Evolutionary conservation across 2,888 invertebrate genomes (phyloP).

Genomic region (Plusia festucae): DNA sequence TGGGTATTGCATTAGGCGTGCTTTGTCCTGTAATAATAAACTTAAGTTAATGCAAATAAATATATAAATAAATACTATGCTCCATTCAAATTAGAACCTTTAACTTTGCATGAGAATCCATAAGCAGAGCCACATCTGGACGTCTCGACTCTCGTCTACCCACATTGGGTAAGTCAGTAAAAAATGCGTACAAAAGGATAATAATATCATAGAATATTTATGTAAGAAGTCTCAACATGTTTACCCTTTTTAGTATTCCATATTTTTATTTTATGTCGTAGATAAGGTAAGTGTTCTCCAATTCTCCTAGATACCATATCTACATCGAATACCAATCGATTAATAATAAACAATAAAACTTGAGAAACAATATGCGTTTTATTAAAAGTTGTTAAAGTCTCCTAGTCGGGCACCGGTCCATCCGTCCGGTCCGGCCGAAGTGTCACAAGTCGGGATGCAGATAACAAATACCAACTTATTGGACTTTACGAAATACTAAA

Average conservation of each 20-base stretch:
- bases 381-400: constrained; percentile 51
- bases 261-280: background rate
- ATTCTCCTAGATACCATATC: background rate
- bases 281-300: constrained; percentile 1
- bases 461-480: constrained; percentile 67
- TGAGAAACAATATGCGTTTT: constrained; percentile 15
- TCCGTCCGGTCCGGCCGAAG: constrained; percentile 70
- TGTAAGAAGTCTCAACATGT: constrained; percentile 1
- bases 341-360: constrained; percentile 9
- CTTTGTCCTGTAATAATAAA: no score
- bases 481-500: constrained; percentile 3
- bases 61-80: no score
- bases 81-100: no score
- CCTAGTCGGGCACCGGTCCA: constrained; percentile 64
- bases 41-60: no score
- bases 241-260: constrained; percentile 4
- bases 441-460: constrained; percentile 76
- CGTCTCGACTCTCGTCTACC: background rate
- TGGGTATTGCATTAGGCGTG: no score
- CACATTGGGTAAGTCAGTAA: background rate
- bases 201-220: background rate
- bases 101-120: background rate
- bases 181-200: background rate
- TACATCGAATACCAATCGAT: constrained; percentile 1
- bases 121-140: background rate